These are phyloP conservation scores for Triplophysa yarkandensis DNA, from an alignment of 2,797 vertebrate genomes.

Conservation along the genomic window DNA sequence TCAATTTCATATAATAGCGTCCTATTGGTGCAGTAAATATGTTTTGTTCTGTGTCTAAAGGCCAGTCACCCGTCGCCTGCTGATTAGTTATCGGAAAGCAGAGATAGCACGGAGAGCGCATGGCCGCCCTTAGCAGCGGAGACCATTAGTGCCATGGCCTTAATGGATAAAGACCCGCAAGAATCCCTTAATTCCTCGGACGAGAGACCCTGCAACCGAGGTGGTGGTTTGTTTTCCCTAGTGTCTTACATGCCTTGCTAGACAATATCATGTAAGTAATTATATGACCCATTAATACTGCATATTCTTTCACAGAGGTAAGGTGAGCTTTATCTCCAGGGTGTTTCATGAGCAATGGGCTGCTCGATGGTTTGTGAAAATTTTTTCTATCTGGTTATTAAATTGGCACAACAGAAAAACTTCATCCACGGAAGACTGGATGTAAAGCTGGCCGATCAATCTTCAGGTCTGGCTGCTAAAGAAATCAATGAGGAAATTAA, in stretches of 20 bases:
- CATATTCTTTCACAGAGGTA: constrained; percentile 5
- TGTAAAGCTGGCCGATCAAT: constrained; percentile 34
- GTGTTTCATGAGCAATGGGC: constrained; percentile 10
- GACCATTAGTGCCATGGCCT: constrained; percentile 33
- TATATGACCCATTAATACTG: constrained; percentile 37
- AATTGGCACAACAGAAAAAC: constrained; percentile 19
- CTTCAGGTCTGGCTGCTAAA: constrained; percentile 27
- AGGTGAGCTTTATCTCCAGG: neutral
- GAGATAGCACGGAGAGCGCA: constrained; percentile 14
- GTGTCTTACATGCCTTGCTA: neutral
- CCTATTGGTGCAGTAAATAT: constrained; percentile 47
- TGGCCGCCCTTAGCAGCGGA: constrained; percentile 18
- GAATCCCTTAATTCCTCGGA: constrained; percentile 18
- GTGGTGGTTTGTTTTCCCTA: constrained; percentile 5
- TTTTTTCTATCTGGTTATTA: constrained; percentile 26
- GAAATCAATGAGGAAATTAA: constrained; percentile 48
- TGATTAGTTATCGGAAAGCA: constrained; percentile 43
- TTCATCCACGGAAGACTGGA: neutral
- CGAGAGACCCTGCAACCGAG: neutral
- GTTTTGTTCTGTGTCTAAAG: constrained; percentile 39
- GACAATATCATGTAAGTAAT: constrained; percentile 19
- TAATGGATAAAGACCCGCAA: constrained; percentile 43
- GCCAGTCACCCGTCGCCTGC: constrained; percentile 38
- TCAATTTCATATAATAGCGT: constrained; percentile 49
- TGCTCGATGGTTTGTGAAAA: constrained; percentile 1